These are phyloP conservation scores for Boloria selene DNA, from an alignment of 2,888 invertebrate genomes.

Conservation along the genomic window DNA sequence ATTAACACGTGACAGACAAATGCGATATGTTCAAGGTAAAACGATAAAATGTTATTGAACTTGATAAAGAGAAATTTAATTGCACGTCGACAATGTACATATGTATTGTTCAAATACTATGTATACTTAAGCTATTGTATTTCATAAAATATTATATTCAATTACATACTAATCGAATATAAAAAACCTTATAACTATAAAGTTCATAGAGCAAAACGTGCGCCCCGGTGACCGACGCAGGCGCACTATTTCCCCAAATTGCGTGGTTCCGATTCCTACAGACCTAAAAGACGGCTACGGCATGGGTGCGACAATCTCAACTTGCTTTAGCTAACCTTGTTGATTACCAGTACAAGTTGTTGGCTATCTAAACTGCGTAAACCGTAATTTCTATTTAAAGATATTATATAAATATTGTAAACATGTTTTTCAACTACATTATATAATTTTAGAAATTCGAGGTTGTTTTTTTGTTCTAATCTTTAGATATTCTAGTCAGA, in stretches of 20 bases:
- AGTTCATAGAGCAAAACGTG: slow-evolving; percentile 19
- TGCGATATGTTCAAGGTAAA: slow-evolving; percentile 72
- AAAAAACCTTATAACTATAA: neutral
- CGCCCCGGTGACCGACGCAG: slow-evolving; percentile 52
- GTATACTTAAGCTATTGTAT: neutral
- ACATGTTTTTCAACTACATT: no score
- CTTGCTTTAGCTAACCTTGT: neutral
- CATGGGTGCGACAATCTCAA: neutral
- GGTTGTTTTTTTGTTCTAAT: no score
- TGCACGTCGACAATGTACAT: slow-evolving; percentile 42
- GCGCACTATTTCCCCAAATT: slow-evolving; percentile 65
- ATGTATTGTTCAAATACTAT: slow-evolving; percentile 16
- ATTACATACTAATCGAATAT: neutral
- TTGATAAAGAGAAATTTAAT: slow-evolving; percentile 62
- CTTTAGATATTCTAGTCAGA: no score
- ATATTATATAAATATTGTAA: no score
- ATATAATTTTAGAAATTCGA: no score
- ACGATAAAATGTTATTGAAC: slow-evolving; percentile 74
- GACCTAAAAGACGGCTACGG: slow-evolving; percentile 57
- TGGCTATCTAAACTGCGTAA: no score
- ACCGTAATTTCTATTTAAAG: no score
- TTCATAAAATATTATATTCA: no score
- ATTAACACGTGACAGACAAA: slow-evolving; percentile 52
- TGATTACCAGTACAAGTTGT: neutral
- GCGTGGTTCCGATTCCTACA: slow-evolving; percentile 60